Percentiles rank a stretch among this genome's conserved stretches.
Evolutionary conservation across 1,140 invertebrate genomes (phyloP).

Genomic region (Acyrthosiphon pisum): DNA sequence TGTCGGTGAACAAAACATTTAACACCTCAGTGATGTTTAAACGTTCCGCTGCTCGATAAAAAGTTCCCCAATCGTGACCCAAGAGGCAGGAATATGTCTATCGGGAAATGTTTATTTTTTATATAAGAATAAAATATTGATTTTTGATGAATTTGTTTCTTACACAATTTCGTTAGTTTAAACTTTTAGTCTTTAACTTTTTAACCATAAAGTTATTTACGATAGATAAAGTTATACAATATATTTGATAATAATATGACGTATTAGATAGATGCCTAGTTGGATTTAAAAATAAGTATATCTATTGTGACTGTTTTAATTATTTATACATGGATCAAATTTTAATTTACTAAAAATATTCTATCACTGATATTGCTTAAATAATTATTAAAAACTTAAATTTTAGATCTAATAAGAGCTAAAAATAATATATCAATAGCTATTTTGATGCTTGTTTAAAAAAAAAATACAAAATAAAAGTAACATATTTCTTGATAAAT

Average conservation of each 20-base stretch:
- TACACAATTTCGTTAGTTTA: too few relatives aligned
- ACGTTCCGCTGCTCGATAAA: neutral
- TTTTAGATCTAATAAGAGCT: neutral
- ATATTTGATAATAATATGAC: too few relatives aligned
- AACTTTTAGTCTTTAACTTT: too few relatives aligned
- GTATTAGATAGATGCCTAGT: too few relatives aligned
- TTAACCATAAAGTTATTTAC: too few relatives aligned
- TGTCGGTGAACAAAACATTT: too few relatives aligned
- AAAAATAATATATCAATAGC: neutral
- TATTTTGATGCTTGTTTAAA: neutral
- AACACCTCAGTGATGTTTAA: neutral
- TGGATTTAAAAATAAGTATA: too few relatives aligned
- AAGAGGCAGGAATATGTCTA: neutral
- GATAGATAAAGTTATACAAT: too few relatives aligned
- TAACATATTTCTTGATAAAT: neutral
- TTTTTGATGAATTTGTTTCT: neutral
- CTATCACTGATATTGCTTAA: neutral
- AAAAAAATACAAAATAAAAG: neutral
- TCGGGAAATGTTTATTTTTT: neutral
- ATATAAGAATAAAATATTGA: neutral
- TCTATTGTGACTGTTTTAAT: too few relatives aligned
- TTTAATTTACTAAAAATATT: neutral
- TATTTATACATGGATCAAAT: too few relatives aligned
- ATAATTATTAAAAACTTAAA: neutral
- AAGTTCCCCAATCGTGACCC: neutral